Evolutionary conservation across 2,113 vertebrate genomes (phyloP).

Genomic region (Dasyprocta punctata): DNA sequence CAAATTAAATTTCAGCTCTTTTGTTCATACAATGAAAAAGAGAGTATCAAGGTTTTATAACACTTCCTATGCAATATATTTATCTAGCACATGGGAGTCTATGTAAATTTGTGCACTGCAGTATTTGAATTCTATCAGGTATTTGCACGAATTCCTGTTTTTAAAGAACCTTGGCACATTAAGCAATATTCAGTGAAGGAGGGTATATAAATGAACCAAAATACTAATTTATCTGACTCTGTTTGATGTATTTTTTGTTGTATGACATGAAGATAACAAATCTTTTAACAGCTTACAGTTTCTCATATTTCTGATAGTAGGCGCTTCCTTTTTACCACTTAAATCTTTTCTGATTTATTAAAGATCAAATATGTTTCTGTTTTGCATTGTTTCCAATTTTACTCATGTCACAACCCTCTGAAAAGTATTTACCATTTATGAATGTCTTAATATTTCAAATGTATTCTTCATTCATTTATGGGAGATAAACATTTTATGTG

Average conservation of each 20-base stretch:
- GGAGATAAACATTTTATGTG: not conserved
- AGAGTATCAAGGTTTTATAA: not conserved
- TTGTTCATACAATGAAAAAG: not conserved
- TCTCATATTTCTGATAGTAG: not conserved
- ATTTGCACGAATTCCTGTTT: not conserved
- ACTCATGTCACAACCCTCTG: not conserved
- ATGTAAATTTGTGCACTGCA: not conserved
- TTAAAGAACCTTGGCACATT: not conserved
- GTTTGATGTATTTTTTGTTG: not conserved
- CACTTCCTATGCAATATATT: not conserved
- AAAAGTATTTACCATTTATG: not conserved
- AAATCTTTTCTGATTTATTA: not conserved
- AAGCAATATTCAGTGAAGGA: not conserved
- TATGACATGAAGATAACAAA: not conserved
- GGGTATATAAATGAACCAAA: not conserved
- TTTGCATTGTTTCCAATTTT: not conserved
- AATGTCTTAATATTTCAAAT: not conserved
- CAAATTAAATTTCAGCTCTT: not conserved
- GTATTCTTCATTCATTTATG: not conserved
- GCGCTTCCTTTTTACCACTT: not conserved
- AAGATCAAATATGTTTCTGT: not conserved
- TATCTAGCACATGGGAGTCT: not conserved
- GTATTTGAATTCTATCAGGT: not conserved
- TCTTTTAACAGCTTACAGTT: not conserved
- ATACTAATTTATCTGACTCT: not conserved